A percentile compares a stretch with the other conserved stretches of the same genome.
Evolutionary conservation across 2,888 invertebrate genomes (phyloP).

Genomic region (Matsumyia berberina): DNA sequence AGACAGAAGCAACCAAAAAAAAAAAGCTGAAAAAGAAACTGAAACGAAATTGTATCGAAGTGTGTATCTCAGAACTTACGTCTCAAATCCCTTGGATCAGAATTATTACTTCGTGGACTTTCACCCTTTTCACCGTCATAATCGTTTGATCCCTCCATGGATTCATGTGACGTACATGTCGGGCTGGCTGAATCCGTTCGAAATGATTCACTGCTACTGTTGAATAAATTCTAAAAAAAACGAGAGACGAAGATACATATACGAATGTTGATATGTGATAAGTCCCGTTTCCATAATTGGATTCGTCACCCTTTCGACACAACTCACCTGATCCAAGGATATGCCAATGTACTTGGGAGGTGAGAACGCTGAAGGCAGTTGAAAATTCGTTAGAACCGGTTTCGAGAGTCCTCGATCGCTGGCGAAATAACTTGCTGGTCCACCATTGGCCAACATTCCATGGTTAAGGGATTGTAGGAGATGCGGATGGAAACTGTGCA

Average conservation of each 20-base stretch:
- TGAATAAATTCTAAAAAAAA: constrained; percentile 82
- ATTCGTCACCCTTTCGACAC: constrained; percentile 57
- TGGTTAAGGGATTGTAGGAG: constrained; percentile 88
- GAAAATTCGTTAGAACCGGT: constrained; percentile 87
- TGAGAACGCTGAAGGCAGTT: constrained; percentile 89
- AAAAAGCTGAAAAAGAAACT: constrained; percentile 24
- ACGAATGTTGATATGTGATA: constrained; percentile 68
- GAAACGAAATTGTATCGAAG: constrained; percentile 51
- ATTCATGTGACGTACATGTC: constrained; percentile 87
- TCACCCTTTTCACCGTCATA: constrained; percentile 86
- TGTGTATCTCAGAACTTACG: constrained; percentile 84
- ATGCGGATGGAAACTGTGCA: constrained; percentile 90
- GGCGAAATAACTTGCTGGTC: constrained; percentile 83
- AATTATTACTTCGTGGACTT: constrained; percentile 84
- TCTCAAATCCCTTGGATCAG: constrained; percentile 86
- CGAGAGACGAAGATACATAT: constrained; percentile 31
- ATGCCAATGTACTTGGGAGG: constrained; percentile 88
- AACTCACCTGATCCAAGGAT: constrained; percentile 84
- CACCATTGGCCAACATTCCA: constrained; percentile 85
- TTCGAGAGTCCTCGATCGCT: constrained; percentile 85
- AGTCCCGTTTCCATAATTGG: constrained; percentile 76
- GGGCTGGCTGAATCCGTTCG: constrained; percentile 87
- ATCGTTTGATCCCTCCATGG: constrained; percentile 86
- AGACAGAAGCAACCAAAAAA: too few species aligned
- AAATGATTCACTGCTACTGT: constrained; percentile 84